Base-by-base conservation (phyloP, 2,888 invertebrate genomes). In the Perizoma affinitatum region DNA sequence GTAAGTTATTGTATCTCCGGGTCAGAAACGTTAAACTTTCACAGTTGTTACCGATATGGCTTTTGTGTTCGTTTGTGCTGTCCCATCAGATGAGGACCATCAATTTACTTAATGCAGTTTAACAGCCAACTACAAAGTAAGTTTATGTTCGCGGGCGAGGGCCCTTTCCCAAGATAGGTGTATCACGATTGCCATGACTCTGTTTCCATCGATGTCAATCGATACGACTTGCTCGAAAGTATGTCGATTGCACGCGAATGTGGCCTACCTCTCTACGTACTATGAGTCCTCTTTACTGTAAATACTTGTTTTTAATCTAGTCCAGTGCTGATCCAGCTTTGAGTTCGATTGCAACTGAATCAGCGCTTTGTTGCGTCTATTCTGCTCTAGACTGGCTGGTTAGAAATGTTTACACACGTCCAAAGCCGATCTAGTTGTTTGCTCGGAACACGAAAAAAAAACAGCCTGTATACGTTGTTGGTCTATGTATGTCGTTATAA, bases 1-100 rank as follows among this genome's bases (percentile, higher is more conserved):
- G 79, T 80, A 79, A 78, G 77, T 79, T 82, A 84, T 82, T 80
- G 82, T 84, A 77, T 77, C 80, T 82, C 79, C 77, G 78, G 78
- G 73, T 78, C 80, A 70, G 68, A 74, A 73, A 77, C 72, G 74
- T 74, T 76, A 74, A 75, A 81, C 86, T 87, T 87, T 86, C 86
- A 81, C 85, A 76, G 74, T 79, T 77, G 78, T 80, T 80, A 77
- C 76, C 73, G 74, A 79, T 79, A 77, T 71, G 68, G 73, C 75
- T 76, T 79, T 78, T 74, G 77, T 76, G 68, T 73, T 70, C 68
- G 69, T 73, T 78, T 72, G 73, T 75, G 69, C 72, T 74, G 75
- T 71, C 75, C 74, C 70, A 65, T 73, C 75, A 73, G 76, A 79
- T 78, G 74, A 75, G 67, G 70, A 66, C 67, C 75, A 76, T 80